Base-by-base conservation (phyloP, 2,888 invertebrate genomes). In the Hirudinaria manillensis region DNA sequence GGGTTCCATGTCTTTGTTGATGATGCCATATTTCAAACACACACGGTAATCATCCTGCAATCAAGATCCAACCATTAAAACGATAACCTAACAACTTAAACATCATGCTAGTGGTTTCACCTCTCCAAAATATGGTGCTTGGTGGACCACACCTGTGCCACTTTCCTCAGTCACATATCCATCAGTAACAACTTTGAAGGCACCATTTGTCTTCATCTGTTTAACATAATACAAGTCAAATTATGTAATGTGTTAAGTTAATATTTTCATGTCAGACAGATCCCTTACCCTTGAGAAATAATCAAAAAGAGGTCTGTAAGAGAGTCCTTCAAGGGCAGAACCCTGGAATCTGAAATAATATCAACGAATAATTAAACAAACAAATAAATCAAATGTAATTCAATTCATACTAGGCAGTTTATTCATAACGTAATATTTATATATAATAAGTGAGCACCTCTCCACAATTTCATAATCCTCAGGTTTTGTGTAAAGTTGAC, bases 91-190 rank as follows among this genome's bases (percentile, higher is more conserved):
- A 61, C 10, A 6, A 32, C 10, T 34, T 68, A 2, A 68, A 16
- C 13, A 13, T 32, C 13, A 34, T 34, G 61, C 13, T 19, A 10
- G n/a, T 7, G 61, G 13, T 6, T 45, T 24, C 78, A 87, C 87
- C 85, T 88, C 99, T 81, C 99, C 99, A 87, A 99, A 99, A 86
- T 97, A 99, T 10, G 99, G 96, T 0, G 99, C 94, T 87, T 97
- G 96, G 84, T 99, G 99, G 32, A 99, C 99, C 79, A 98, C 89
- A 32, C 98, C 98, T 19, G 98, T 98, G 87, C 99, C 99, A 78
- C 93, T 92, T 81, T 97, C 98, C 77, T 93, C 90, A 0, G 95
- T 95, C 0, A 99, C 98, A 86, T 99, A 99, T 10, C 88, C 89
- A 86, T 97, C 98, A 75, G 89, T 89, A 61, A 97, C 86, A 0